phyloP scores from a whole-genome alignment of 2,888 invertebrate species.

The Rotaria sp. region DNA sequence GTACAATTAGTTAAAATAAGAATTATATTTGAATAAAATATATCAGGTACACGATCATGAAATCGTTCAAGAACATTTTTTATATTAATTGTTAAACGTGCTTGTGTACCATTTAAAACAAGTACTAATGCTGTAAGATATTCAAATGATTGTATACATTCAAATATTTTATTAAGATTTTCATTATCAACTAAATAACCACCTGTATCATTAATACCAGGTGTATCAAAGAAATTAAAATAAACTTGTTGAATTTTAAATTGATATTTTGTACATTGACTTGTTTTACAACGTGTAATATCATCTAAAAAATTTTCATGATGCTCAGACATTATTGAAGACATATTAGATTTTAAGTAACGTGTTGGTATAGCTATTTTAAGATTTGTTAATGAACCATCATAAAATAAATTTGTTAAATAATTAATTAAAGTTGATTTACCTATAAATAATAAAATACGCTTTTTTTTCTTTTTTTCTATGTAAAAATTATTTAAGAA shows the following conservation, averaged over 20 bases:
- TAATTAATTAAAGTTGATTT: constrained; percentile 3
- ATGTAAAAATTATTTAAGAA: background rate
- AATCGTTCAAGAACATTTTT: constrained; percentile 18
- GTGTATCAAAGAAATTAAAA: constrained; percentile 19
- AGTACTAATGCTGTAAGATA: background rate
- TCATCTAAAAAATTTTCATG: background rate
- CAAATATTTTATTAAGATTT: constrained; percentile 12
- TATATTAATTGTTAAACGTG: background rate
- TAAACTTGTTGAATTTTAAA: background rate
- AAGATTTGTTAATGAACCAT: background rate
- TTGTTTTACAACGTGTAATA: background rate
- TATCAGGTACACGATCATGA: background rate
- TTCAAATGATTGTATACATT: background rate
- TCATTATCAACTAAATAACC: constrained; percentile 6
- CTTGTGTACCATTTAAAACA: constrained; percentile 15
- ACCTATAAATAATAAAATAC: background rate
- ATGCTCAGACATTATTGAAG: background rate
- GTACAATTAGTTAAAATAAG: background rate
- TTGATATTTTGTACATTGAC: background rate
- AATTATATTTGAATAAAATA: background rate
- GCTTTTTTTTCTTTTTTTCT: background rate
- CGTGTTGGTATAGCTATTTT: constrained; percentile 22
- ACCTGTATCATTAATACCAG: background rate
- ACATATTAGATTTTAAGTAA: background rate
- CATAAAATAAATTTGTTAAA: background rate